Base-by-base conservation (phyloP, 2,888 invertebrate genomes). In the Hybos culiciformis region DNA sequence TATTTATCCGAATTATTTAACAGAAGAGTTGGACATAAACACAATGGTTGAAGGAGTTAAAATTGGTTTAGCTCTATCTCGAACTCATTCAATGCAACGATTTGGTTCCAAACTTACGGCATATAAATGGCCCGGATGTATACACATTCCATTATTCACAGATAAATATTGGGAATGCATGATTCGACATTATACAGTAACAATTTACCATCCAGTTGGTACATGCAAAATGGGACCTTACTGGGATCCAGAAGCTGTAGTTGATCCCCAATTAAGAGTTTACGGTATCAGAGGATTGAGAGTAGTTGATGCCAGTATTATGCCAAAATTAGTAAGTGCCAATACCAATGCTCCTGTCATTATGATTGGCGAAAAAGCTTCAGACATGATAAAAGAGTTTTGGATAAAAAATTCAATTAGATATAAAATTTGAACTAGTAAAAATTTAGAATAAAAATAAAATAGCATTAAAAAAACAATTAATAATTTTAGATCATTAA, bases 1-100 rank as follows among this genome's bases (percentile, higher is more conserved):
- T 46, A 90, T 96, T 43, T 83, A 90, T 54, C 90, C 94, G 0
- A 94, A 94, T 60, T 96, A 96, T 59, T 77, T 96, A 55, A 65
- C 76, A 15, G 83, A 88, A 43, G 77, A 83, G 17, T 70, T 76
- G 48, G 96, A 96, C 53, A 70, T 85, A 48, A 80, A 80, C 48
- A 81, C 80, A 0, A 63, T 91, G 32, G 70, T 90, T 0, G 90
- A 90, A 66, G 90, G 90, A 0, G 85, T 83, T 0, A 91, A 90
- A 64, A 81, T 90, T 17, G 83, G 76, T 0, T 72, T 90, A 0
- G 81, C 83, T 0, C 61, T 90, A n/a, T 84, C 86, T 7, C 73
- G 77, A 52, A 90, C 90, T 0, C 71, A 76, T 37, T 77, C 87
- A 0, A 86, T 90, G 63, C 75, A 76, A 53, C 70, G 75, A 42